phyloP scores from a whole-genome alignment of 2,888 invertebrate genomes.

The Stenodema calcarata region DNA sequence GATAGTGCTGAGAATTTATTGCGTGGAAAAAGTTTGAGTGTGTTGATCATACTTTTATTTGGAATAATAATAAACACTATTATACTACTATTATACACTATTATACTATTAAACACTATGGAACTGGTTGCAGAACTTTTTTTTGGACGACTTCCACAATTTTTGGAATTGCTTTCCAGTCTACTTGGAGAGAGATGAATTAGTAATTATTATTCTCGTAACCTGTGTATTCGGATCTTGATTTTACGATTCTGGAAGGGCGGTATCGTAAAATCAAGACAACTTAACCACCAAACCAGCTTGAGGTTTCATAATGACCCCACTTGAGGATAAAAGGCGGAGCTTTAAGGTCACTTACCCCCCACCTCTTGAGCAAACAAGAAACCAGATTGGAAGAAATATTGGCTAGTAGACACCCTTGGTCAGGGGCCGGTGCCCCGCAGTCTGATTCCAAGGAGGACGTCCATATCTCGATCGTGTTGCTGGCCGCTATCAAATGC shows the following conservation, averaged over 20 bases:
- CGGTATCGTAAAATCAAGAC: no score
- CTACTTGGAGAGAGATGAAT: background rate
- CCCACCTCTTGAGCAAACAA: background rate
- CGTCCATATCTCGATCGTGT: background rate
- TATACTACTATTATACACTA: no score
- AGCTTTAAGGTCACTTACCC: slow-evolving; percentile 28
- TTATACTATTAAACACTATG: no score
- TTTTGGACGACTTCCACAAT: no score
- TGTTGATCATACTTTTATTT: no score
- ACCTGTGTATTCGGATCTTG: background rate
- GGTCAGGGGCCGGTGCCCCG: slow-evolving; percentile 19
- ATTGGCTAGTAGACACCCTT: background rate
- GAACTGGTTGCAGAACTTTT: no score
- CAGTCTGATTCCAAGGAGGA: slow-evolving; percentile 17
- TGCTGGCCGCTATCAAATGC: background rate
- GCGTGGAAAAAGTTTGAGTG: no score
- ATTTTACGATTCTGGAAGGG: background rate
- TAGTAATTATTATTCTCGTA: background rate
- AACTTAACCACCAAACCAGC: background rate
- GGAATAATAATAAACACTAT: no score
- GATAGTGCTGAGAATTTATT: no score
- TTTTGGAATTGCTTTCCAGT: no score
- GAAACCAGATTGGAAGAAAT: slow-evolving; percentile 34
- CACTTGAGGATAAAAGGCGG: background rate
- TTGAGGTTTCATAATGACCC: background rate